Evolutionary conservation across 2,797 vertebrate genomes (phyloP).

Genomic region (Anas flavirostris): DNA sequence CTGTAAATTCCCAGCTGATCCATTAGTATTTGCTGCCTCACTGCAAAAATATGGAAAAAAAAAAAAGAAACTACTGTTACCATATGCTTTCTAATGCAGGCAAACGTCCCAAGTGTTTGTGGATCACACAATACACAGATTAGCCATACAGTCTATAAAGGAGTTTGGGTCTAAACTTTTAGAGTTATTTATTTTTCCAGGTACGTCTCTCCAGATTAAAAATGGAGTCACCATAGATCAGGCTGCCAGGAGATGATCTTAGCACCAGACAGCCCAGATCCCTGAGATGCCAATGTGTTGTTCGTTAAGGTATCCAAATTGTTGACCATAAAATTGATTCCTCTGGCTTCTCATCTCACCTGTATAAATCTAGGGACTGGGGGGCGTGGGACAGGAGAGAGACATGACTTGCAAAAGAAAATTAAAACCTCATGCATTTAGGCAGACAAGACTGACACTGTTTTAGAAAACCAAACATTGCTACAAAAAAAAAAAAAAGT

Average conservation of each 20-base stretch:
- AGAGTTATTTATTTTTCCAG: conserved; percentile 10
- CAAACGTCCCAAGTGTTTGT: not conserved
- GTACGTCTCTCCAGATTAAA: conserved; percentile 7
- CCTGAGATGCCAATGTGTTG: not conserved
- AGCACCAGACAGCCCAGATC: not conserved
- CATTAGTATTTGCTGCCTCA: conserved; percentile 67
- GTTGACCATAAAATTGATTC: not conserved
- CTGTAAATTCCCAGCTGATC: conserved; percentile 63
- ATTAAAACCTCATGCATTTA: conserved; percentile 48
- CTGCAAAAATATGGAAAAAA: conserved; percentile 43
- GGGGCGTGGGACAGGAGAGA: not conserved
- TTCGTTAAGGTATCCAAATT: not conserved
- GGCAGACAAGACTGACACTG: conserved; percentile 23
- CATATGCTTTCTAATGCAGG: not conserved
- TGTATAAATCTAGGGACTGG: not conserved
- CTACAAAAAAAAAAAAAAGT: not conserved
- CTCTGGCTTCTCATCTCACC: conserved; percentile 17
- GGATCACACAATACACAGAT: not conserved
- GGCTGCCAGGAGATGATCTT: not conserved
- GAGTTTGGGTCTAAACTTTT: not conserved
- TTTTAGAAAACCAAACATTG: conserved; percentile 34
- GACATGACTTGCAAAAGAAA: conserved; percentile 24
- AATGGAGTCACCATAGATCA: not conserved
- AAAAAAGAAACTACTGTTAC: not conserved
- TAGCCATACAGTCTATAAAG: conserved; percentile 37